Evolutionary conservation across 2,797 vertebrate species (phyloP), one percentile per base, ranked within the genome.

Genomic region (Spheniscus humboldti): DNA sequence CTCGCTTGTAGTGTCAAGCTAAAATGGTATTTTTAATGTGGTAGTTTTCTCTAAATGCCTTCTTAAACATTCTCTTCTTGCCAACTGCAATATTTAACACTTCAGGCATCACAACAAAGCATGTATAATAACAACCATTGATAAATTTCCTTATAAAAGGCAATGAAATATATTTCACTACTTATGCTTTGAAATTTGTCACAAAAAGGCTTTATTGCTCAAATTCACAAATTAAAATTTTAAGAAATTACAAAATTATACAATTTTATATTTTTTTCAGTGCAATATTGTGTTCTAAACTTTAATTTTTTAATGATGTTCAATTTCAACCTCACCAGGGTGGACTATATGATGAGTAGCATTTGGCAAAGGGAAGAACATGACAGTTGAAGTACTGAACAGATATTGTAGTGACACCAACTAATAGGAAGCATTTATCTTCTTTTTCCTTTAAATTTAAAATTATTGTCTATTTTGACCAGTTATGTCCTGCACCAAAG

Each of bases 71-170:
- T 86, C 13, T 76, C 2, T 27, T 81, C n/a, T 79, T 94, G 72
- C 9, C 62, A 81, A 50, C 45, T 93, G 67, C 55, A 78, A 62
- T 71, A 50, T 63, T 85, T 53, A 84, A 92, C 47, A 66, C 20
- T 33, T 82, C 68, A 96, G 52, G 28, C 15, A 86, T 92, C 60
- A 83, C 18, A 95, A 85, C 43, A 83, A 91, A 91, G 13, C 20
- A 78, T 73, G 13, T 20, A 37, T 86, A 81, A 57, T 90, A 94
- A 84, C 25, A 96, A 74, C 25, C n/a, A 20, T 68, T 81, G 33
- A 77, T 67, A 56, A 74, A 95, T 97, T 97, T 96, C 74, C 41
- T 90, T 82, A 50, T 66, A 93, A 88, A 88, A 93, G 86, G 18
- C 7, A 67, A 4, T 13, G 47, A 92, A 97, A 90, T 52, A 77